These are phyloP conservation scores for Upupa epops DNA, from an alignment of 2,113 vertebrate genomes.

Conservation along the genomic window DNA sequence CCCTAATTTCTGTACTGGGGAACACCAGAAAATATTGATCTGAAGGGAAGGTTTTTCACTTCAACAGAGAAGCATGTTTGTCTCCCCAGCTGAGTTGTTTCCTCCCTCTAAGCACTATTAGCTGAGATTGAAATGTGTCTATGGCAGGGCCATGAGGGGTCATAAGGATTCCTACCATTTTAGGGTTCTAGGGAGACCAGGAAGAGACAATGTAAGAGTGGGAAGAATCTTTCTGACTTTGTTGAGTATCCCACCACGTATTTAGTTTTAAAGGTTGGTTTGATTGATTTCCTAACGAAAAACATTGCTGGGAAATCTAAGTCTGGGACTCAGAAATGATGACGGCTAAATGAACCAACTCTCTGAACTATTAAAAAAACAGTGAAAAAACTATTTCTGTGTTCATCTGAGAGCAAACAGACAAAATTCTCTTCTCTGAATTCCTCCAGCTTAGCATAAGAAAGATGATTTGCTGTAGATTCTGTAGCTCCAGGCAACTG, in stretches of 20 bases:
- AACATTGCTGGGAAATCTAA: neutral
- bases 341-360: neutral
- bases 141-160: accelerated
- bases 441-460: constrained; percentile 19
- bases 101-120: neutral
- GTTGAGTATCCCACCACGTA: neutral
- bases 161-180: neutral
- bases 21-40: neutral
- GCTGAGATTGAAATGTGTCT: neutral
- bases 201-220: neutral
- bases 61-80: neutral
- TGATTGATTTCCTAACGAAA: neutral
- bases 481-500: constrained; percentile 59
- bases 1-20: neutral
- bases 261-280: neutral
- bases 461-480: neutral
- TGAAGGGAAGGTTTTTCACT: neutral
- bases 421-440: constrained; percentile 8
- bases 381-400: constrained; percentile 21
- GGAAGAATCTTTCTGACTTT: neutral
- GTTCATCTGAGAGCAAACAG: constrained; percentile 29
- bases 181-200: neutral
- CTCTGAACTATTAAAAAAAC: constrained; percentile 10
- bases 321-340: neutral
- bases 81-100: neutral